Percentiles rank a stretch among this genome's conserved stretches.
These are phyloP conservation scores for Eristalis pertinax DNA, from an alignment of 2,888 invertebrate species.

Conservation along the genomic window DNA sequence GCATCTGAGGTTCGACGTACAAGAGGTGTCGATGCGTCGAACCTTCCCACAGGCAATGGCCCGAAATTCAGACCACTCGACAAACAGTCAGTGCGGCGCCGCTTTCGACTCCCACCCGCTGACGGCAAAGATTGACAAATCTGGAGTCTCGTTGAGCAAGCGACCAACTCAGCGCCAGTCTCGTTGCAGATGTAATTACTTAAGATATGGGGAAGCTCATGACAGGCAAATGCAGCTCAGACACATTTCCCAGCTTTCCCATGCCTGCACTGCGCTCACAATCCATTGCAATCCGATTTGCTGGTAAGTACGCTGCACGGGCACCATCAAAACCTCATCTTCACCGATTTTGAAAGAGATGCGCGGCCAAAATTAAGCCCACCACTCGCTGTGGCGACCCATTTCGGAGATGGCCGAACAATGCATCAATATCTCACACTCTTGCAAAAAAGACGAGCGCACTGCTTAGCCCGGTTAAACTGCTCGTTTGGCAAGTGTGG, in stretches of 20 bases:
- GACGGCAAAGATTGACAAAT: background rate
- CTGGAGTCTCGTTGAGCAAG: background rate
- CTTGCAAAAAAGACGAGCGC: constrained; percentile 18
- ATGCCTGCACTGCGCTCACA: background rate
- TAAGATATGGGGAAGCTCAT: background rate
- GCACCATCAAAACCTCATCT: background rate
- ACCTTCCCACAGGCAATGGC: no score
- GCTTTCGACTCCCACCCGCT: background rate
- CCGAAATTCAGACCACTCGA: no score
- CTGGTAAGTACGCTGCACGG: background rate
- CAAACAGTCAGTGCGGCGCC: no score
- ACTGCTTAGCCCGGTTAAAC: background rate
- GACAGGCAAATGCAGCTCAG: background rate
- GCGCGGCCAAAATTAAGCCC: background rate
- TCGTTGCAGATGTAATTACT: background rate
- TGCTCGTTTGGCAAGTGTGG: constrained; percentile 2
- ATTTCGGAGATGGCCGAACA: constrained; percentile 17
- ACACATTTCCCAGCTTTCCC: background rate
- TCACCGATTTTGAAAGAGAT: background rate
- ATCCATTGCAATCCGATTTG: constrained; percentile 5
- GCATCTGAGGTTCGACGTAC: no score
- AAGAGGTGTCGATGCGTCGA: no score
- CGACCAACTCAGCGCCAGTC: background rate
- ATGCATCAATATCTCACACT: constrained; percentile 40
- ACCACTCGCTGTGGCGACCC: constrained; percentile 14